Evolutionary conservation across 2,888 invertebrate genomes (phyloP).

Genomic region (Eupithecia exiguata): DNA sequence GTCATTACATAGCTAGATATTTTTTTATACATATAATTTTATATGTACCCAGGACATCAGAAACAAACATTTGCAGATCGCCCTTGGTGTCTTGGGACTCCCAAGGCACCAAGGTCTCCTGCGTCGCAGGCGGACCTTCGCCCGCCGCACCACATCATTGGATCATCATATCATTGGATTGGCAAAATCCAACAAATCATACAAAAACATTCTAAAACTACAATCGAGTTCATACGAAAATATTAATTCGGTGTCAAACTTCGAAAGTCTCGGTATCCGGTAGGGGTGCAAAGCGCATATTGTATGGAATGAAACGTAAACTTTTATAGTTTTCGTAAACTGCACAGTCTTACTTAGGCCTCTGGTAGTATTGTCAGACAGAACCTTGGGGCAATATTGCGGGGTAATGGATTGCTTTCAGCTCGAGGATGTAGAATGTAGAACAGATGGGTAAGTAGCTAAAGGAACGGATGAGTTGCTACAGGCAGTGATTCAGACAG

Average conservation of each 20-base stretch:
- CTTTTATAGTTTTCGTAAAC: background rate
- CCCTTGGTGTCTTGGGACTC: no score
- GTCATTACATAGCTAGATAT: no score
- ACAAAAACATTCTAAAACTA: background rate
- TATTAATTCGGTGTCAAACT: background rate
- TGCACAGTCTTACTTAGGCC: background rate
- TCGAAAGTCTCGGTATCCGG: background rate
- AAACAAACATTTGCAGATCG: no score
- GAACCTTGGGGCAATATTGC: slow-evolving; percentile 24
- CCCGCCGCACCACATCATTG: no score
- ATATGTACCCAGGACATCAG: no score
- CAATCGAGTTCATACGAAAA: background rate
- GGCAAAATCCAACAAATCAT: background rate
- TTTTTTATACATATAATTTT: no score
- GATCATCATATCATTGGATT: no score
- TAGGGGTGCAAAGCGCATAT: background rate
- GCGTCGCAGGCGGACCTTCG: no score
- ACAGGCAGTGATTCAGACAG: slow-evolving; percentile 25
- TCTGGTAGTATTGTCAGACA: slow-evolving; percentile 21
- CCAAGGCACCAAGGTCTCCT: no score
- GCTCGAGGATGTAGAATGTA: slow-evolving; percentile 23
- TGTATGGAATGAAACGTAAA: background rate
- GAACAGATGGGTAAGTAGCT: slow-evolving; percentile 22
- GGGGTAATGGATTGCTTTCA: slow-evolving; percentile 34
- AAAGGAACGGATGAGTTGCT: background rate